Conservation (phyloP, 2,888 invertebrate species). For the Callosobruchus maculatus region DNA sequence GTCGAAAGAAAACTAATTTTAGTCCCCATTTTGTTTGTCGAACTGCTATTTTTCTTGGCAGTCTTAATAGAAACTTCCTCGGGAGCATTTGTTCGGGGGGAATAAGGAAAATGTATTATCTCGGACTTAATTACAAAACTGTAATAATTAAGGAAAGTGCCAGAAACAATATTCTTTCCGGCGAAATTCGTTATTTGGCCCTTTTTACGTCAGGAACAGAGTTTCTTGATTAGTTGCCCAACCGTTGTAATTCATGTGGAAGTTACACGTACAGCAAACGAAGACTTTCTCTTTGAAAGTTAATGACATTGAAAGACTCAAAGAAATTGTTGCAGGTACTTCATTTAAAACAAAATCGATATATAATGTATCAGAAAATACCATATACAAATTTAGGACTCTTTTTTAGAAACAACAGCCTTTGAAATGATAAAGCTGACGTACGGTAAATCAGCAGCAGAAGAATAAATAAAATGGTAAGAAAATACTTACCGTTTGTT, state of each 20-base stretch:
- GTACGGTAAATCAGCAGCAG: too few relatives aligned
- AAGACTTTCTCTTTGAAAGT: neutral
- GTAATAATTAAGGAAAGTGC: neutral
- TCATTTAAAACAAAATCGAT: too few relatives aligned
- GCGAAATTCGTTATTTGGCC: neutral
- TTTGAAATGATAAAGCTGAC: too few relatives aligned
- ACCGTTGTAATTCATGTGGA: neutral
- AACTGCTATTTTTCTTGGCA: neutral
- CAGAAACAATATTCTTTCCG: neutral
- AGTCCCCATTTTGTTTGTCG: neutral
- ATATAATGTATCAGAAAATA: too few relatives aligned
- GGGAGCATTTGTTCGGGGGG: neutral
- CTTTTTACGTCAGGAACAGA: neutral
- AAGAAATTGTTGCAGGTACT: too few relatives aligned
- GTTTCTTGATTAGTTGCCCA: neutral
- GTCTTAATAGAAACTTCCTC: neutral
- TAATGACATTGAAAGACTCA: too few relatives aligned
- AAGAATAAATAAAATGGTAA: too few relatives aligned
- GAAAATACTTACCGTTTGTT: too few relatives aligned
- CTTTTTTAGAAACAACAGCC: too few relatives aligned
- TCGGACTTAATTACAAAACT: neutral
- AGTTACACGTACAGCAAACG: neutral
- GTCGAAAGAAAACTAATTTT: neutral
- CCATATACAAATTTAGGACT: too few relatives aligned
- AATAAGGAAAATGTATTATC: neutral